Evolutionary conservation across 2,888 invertebrate genomes (phyloP), one percentile per base, ranked within the genome.

Genomic region (Philopedon plagiatum): DNA sequence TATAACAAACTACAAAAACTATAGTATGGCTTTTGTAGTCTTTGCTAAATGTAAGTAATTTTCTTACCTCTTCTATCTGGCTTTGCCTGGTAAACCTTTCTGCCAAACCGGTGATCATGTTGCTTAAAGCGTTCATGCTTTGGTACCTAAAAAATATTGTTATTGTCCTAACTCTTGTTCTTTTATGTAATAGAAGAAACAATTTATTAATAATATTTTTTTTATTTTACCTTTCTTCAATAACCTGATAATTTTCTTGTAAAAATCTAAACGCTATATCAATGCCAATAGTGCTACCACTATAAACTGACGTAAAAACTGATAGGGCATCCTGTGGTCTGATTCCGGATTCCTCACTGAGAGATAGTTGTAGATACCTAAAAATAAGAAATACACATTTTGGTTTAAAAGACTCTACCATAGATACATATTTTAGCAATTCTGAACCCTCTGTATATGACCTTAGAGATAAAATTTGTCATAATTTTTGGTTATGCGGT

Each of bases 231-330:
- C 72, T 75, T 32, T 76, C 71, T 9, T 72, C 75, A 83, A 88
- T 84, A 21, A 80, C 82, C 9, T 79, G 73, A 60, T 86, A 86
- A 37, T 88, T 83, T 0, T 79, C 70, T 0, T 80, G 74, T 0
- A 91, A 78, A 79, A 91, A 91, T 3, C 86, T 83, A 5, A 90
- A 82, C 5, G 88, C 88, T 0, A 86, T 72, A 4, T 83, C 66
- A 0, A 90, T 85, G 54, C 90, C 91, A 72, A 85, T 86, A 49
- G 88, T 86, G 77, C 72, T 78, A 7, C 89, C 86, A 0, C 86
- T 81, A 34, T 90, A 86, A 0, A 90, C 87, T 2, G 88, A 86
- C 0, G 83, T 71, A 75, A 89, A 80, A 39, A 86, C 88, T 61
- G 82, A 85, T 0, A 80, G 67, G 21, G 86, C 78, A 80, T 89